Conservation (phyloP, 2,888 invertebrate species). For the Chamaedrilus cognettii region DNA sequence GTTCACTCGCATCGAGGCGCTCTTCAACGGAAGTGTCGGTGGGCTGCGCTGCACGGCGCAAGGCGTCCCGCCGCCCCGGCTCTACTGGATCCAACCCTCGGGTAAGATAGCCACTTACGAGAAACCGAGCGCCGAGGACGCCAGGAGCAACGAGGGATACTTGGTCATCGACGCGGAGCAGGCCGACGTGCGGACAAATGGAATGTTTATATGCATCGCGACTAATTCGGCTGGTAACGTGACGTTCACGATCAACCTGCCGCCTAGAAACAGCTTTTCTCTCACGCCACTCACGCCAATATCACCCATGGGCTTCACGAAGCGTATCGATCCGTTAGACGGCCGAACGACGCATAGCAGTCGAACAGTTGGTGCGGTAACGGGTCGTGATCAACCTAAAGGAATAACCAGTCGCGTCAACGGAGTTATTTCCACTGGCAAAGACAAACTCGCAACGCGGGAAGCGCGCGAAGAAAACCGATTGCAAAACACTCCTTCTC, state of each 20-base stretch:
- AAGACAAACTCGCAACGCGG: background rate
- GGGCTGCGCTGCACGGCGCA: slow-evolving; percentile 52
- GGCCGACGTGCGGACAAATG: slow-evolving; percentile 17
- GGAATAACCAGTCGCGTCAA: background rate
- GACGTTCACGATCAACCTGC: slow-evolving; percentile 54
- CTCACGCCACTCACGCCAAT: background rate
- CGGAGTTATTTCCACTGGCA: background rate
- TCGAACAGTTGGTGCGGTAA: background rate
- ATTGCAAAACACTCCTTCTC: background rate
- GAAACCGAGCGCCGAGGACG: slow-evolving; percentile 28
- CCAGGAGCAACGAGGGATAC: slow-evolving; percentile 13
- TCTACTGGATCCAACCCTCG: slow-evolving; percentile 55
- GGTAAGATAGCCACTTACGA: slow-evolving; percentile 46
- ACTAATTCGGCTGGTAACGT: slow-evolving; percentile 57
- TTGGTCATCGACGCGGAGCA: slow-evolving; percentile 3
- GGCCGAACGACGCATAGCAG: background rate
- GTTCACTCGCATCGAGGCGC: slow-evolving; percentile 53
- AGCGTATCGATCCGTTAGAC: background rate
- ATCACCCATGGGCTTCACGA: background rate
- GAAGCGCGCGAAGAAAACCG: background rate
- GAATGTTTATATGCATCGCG: slow-evolving; percentile 55
- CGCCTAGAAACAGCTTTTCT: slow-evolving; percentile 20
- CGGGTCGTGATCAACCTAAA: background rate
- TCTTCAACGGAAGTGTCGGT: slow-evolving; percentile 46
- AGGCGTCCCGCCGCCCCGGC: slow-evolving; percentile 55